Evolutionary conservation across 2,797 vertebrate species (phyloP).

Genomic region (Rhabdophis nuchalis): DNA sequence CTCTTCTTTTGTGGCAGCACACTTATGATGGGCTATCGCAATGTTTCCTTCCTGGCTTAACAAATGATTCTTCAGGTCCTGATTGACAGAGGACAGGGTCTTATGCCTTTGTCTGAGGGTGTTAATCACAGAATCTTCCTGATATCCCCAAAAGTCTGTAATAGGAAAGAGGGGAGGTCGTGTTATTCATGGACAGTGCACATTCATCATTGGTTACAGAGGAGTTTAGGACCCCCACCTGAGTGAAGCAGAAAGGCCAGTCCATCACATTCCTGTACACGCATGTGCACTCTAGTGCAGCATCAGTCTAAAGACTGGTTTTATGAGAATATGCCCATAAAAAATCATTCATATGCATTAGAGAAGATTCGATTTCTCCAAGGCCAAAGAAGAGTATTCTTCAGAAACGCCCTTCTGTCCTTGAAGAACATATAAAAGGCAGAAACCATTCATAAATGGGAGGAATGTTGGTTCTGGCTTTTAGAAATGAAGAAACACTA

Average conservation of each 20-base stretch:
- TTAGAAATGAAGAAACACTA: not conserved
- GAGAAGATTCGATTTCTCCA: not conserved
- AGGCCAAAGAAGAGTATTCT: not conserved
- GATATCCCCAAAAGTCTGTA: slow-evolving; percentile 59
- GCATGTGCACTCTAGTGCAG: not conserved
- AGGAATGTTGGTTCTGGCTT: not conserved
- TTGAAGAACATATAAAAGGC: not conserved
- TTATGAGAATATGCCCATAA: not conserved
- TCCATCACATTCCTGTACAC: not conserved
- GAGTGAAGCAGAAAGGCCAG: not conserved
- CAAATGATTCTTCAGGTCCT: slow-evolving; percentile 66
- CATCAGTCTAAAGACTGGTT: not conserved
- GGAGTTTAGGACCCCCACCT: not conserved
- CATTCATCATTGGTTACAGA: not conserved
- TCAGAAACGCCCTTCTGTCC: not conserved
- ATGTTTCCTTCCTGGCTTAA: slow-evolving; percentile 67
- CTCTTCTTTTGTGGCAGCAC: slow-evolving; percentile 69
- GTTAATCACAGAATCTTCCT: slow-evolving; percentile 66
- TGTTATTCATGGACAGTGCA: not conserved
- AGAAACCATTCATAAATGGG: not conserved
- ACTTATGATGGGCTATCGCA: slow-evolving; percentile 62
- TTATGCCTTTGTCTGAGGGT: slow-evolving; percentile 71
- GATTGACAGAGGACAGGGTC: slow-evolving; percentile 68
- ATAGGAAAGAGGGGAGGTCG: not conserved
- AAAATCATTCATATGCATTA: not conserved